phyloP scores from a whole-genome alignment of 2,888 invertebrate genomes.

The Sarcophaga rosellei region DNA sequence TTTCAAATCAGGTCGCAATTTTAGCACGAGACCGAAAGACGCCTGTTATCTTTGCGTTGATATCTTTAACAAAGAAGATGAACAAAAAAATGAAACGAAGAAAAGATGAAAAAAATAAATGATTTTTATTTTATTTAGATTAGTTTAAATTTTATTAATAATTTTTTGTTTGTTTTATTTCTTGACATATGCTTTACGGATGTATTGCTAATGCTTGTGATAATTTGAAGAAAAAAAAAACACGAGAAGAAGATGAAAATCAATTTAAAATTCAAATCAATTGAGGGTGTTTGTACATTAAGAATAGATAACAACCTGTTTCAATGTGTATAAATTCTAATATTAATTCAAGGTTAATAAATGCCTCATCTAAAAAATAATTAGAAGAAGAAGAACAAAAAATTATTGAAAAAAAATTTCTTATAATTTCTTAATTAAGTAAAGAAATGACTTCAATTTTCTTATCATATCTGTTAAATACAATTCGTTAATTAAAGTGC shows the following conservation, averaged over 20 bases:
- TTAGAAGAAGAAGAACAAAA: background rate
- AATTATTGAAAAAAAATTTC: background rate
- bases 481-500: constrained; percentile 8
- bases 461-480: constrained; percentile 4
- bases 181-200: constrained; percentile 12
- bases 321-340: background rate
- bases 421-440: constrained; percentile 7
- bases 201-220: background rate
- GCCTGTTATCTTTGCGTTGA: constrained; percentile 47
- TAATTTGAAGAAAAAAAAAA: background rate
- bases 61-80: constrained; percentile 31
- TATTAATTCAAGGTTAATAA: constrained; percentile 35
- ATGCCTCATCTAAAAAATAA: background rate
- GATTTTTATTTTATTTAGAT: constrained; percentile 21
- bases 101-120: background rate
- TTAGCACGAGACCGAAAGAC: constrained; percentile 67
- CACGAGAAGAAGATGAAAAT: background rate
- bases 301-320: constrained; percentile 55
- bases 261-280: constrained; percentile 48
- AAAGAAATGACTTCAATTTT: background rate
- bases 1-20: constrained; percentile 54
- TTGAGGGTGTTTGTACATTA: constrained; percentile 61
- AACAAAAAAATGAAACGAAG: constrained; percentile 11
- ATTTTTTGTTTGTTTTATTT: background rate
- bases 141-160: background rate